A percentile compares a stretch with the other conserved stretches of the same genome.
Conservation (phyloP, 2,797 vertebrate species). For the Anabacerthia variegaticeps region DNA sequence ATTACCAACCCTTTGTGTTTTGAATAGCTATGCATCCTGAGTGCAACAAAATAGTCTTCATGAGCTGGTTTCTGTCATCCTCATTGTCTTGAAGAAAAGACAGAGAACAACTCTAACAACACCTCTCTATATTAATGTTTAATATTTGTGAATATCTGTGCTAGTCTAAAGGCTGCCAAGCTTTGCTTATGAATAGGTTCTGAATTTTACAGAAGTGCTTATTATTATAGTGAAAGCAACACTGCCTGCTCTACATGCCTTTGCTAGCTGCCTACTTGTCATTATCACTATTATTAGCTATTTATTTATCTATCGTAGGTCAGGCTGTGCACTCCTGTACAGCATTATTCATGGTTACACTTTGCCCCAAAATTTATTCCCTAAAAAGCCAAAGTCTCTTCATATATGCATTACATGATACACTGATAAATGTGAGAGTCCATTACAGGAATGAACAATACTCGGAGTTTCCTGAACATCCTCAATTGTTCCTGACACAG, state of each 20-base stretch:
- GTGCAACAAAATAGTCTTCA: background rate
- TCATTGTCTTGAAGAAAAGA: background rate
- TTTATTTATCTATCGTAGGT: background rate
- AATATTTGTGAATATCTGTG: background rate
- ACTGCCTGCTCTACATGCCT: background rate
- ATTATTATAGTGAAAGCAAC: background rate
- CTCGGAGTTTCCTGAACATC: background rate
- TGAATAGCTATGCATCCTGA: background rate
- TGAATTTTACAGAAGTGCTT: background rate
- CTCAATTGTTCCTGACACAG: background rate
- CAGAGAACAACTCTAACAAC: background rate
- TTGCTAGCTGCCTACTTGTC: background rate
- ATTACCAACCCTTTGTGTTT: background rate
- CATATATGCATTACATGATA: rapidly evolving
- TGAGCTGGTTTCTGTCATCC: background rate
- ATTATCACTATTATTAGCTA: background rate
- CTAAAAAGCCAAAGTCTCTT: background rate
- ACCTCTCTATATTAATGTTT: background rate
- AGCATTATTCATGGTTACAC: background rate
- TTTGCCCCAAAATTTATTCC: background rate
- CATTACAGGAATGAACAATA: background rate
- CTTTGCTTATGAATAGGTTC: background rate
- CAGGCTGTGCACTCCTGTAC: background rate
- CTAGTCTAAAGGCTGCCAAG: background rate
- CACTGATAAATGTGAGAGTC: background rate